Base-by-base conservation (phyloP, 2,797 vertebrate genomes). In the Halcyon chelicuti region DNA sequence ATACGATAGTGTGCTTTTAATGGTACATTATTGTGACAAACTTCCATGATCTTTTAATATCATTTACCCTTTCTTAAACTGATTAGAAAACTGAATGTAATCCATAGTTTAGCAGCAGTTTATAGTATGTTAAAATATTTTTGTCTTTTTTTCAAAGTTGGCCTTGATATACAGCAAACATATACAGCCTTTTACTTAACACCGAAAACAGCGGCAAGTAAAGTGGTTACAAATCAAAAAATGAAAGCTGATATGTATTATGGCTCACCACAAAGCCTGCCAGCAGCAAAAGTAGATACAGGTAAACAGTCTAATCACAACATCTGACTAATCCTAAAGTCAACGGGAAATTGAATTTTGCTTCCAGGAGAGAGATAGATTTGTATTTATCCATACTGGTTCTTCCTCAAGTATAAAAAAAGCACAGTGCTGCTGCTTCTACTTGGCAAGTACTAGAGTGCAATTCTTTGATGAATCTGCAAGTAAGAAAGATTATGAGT, bases 101-200 rank as follows among this genome's bases (percentile, higher is more conserved):
- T 73, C 35, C 29, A 23, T 72, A 82, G 6, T 72, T 79, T 42
- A 77, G 60, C 58, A 81, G 73, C 31, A 55, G 46, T 75, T 88
- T 40, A 37, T 26, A 90, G 58, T 4, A n/a, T 91, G 94, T 94
- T 20, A 33, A 88, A 95, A 58, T 92, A 29, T 42, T 75, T 96
- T 86, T 92, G 7, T 18, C 78, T 70, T 93, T 96, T 81, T 75
- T 75, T 62, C 70, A 26, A 84, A 99, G 99, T 99, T 97, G 99
- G 99, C 63, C 92, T 99, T 88, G 99, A 99, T 96, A 98, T 99
- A 98, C 99, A 99, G 93, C 98, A 98, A 96, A 98, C 88, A 67
- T 99, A 98, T 96, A 98, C 92, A 31, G 97, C 98, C 55, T 98
- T 98, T 97, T 99, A 98, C 95, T 98, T 98, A 75, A 97, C 96